Evolutionary conservation across 2,113 vertebrate genomes (phyloP).

Genomic region (Scatophagus argus): DNA sequence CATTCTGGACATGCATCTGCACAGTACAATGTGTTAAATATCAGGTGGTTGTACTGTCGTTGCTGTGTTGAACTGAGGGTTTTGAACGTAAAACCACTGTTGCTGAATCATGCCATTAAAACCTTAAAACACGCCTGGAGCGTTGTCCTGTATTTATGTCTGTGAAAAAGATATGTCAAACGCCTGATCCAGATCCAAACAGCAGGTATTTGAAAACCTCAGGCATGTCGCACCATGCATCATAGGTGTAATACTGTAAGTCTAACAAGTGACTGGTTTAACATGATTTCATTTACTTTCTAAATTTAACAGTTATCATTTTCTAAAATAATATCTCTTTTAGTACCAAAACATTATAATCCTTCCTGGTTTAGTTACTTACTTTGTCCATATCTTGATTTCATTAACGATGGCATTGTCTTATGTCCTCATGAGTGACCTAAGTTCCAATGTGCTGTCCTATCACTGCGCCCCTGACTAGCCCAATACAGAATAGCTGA

Average conservation of each 20-base stretch:
- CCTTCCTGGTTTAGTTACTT: too few species aligned
- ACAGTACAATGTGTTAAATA: neutral
- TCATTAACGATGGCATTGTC: too few species aligned
- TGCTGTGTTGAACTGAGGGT: neutral
- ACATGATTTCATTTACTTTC: neutral
- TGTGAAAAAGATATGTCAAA: neutral
- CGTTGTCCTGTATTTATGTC: neutral
- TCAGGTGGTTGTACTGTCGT: neutral
- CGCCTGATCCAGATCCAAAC: neutral
- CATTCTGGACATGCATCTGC: too few species aligned
- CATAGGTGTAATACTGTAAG: too few species aligned
- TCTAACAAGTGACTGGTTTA: neutral
- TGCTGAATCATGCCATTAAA: conserved; percentile 30
- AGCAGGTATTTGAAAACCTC: neutral
- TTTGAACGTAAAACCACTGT: conserved; percentile 1
- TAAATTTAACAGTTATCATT: too few species aligned
- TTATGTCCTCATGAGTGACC: too few species aligned
- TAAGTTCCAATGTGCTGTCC: too few species aligned
- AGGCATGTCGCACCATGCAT: neutral
- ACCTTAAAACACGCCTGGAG: neutral
- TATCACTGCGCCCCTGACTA: too few species aligned
- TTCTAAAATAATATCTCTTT: too few species aligned
- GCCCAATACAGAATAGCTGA: too few species aligned
- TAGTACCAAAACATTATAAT: too few species aligned
- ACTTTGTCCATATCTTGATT: too few species aligned